Conservation (phyloP, 2,888 invertebrate species). For the Falcaria lacertinaria region DNA sequence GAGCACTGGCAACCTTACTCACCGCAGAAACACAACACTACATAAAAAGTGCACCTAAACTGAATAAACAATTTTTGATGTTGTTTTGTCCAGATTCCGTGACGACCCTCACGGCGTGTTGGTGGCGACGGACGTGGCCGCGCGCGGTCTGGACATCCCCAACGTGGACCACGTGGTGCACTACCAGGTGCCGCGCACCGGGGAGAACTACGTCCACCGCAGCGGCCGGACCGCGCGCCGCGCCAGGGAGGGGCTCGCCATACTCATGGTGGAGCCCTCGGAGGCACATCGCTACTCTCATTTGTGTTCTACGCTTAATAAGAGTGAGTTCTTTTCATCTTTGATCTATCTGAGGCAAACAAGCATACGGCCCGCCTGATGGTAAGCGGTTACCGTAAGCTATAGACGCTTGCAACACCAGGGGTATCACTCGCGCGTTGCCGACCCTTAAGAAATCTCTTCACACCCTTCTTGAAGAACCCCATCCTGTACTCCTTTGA, state of each 20-base stretch:
- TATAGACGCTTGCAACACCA: too few species aligned
- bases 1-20: too few species aligned
- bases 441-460: too few species aligned
- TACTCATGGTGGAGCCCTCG: conserved; percentile 93
- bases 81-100: conserved; percentile 78
- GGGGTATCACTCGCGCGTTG: too few species aligned
- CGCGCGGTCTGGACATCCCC: conserved; percentile 97
- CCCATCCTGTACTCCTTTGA: too few species aligned
- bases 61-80: too few species aligned
- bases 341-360: too few species aligned
- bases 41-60: background rate
- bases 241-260: conserved; percentile 91
- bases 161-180: conserved; percentile 96
- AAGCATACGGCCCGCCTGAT: too few species aligned
- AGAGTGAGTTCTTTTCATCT: conserved; percentile 80
- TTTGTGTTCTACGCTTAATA: conserved; percentile 90
- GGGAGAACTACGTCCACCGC: conserved; percentile 97
- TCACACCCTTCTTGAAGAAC: too few species aligned
- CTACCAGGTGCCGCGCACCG: conserved; percentile 96
- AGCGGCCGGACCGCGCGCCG: conserved; percentile 98
- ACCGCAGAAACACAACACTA: background rate
- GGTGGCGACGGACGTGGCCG: conserved; percentile 98
- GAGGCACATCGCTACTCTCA: conserved; percentile 90
- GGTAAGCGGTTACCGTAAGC: too few species aligned
- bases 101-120: conserved; percentile 86